A percentile compares a stretch with the other conserved stretches of the same genome.
Conservation (phyloP, 2,888 invertebrate genomes). For the Axea sp. region DNA sequence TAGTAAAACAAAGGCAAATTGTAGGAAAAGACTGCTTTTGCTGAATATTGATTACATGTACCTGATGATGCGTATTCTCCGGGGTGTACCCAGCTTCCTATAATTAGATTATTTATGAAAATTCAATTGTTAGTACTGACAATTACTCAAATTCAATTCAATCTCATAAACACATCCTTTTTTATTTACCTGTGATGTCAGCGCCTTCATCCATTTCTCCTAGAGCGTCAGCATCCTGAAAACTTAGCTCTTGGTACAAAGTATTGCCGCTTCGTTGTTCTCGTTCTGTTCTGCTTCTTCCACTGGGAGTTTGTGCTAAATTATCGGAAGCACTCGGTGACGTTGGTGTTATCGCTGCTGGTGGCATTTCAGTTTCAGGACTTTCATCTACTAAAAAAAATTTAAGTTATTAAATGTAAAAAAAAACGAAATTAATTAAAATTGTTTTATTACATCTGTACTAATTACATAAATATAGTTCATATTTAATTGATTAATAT, state of each 20-base stretch:
- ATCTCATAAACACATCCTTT: no score
- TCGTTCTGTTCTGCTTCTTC: conserved; percentile 86
- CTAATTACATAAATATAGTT: no score
- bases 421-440: no score
- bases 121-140: conserved; percentile 15
- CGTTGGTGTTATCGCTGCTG: conserved; percentile 74
- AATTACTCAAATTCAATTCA: no score
- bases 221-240: conserved; percentile 92
- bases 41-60: conserved; percentile 80
- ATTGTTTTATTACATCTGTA: no score
- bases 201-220: conserved; percentile 92
- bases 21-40: neutral
- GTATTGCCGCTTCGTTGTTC: conserved; percentile 95
- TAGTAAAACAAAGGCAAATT: neutral
- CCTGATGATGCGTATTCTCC: conserved; percentile 99
- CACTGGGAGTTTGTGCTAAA: conserved; percentile 77
- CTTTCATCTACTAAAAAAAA: conserved; percentile 74
- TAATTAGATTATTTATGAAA: conserved; percentile 62
- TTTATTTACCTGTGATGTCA: conserved; percentile 96
- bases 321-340: conserved; percentile 77
- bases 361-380: conserved; percentile 76
- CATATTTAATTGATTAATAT: no score
- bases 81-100: conserved; percentile 98
- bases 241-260: conserved; percentile 95
- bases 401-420: no score